Conservation (phyloP, 2,888 invertebrate species). For the Euplagia quadripunctaria region DNA sequence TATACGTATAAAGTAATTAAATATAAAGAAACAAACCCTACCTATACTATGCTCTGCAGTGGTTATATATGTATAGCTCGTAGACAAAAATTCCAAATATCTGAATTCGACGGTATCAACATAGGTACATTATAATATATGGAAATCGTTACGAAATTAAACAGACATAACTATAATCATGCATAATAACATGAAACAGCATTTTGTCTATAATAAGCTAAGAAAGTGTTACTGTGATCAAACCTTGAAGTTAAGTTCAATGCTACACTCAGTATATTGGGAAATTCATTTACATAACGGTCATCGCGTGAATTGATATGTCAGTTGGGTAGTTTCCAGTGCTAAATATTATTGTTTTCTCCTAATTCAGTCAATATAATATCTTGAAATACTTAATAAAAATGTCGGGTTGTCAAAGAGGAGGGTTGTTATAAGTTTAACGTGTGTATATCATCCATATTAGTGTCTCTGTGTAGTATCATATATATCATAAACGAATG, state of each 20-base stretch:
- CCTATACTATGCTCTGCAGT: too few relatives aligned
- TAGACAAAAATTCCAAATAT: too few relatives aligned
- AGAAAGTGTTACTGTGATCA: slow-evolving; percentile 4
- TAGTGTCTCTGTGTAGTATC: too few relatives aligned
- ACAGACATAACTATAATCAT: background rate
- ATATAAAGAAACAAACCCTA: too few relatives aligned
- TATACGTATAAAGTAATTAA: too few relatives aligned
- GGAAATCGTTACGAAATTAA: background rate
- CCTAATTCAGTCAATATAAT: background rate
- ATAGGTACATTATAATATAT: background rate
- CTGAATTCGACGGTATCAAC: too few relatives aligned
- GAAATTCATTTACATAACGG: background rate
- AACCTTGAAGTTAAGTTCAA: slow-evolving; percentile 10
- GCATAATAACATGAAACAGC: background rate
- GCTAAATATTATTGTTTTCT: background rate
- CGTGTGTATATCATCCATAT: too few relatives aligned
- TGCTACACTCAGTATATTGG: background rate
- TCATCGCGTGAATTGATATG: background rate
- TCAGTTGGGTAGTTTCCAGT: background rate
- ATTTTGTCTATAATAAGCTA: background rate
- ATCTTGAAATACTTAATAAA: too few relatives aligned
- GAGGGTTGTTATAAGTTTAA: too few relatives aligned
- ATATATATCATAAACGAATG: too few relatives aligned
- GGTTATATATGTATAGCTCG: too few relatives aligned
- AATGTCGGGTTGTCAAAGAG: background rate